These are phyloP conservation scores for Drosophila planitibia DNA, from an alignment of 2,888 invertebrate genomes.

Conservation along the genomic window DNA sequence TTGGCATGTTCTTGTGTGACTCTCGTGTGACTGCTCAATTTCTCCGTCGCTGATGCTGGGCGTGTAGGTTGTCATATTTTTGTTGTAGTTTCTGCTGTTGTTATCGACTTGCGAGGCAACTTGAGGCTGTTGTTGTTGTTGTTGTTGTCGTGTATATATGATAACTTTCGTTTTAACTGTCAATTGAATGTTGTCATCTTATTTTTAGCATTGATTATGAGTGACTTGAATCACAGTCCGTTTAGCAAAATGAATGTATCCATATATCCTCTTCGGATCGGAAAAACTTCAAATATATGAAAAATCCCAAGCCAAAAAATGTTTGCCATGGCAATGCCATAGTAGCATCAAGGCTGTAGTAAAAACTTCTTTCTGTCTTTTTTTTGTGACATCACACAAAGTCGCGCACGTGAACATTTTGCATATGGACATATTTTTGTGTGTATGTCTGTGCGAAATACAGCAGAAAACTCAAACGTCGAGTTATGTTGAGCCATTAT, in stretches of 20 bases:
- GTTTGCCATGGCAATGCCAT: background rate
- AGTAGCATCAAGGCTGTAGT: slow-evolving; percentile 1
- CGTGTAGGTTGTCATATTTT: slow-evolving; percentile 4
- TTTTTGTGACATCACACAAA: slow-evolving; percentile 18
- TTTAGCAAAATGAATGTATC: background rate
- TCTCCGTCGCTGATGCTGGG: slow-evolving; percentile 33
- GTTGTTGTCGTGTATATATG: slow-evolving; percentile 22
- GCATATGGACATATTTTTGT: slow-evolving; percentile 6
- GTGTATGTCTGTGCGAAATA: slow-evolving; percentile 4
- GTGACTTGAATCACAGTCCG: background rate
- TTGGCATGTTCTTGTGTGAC: slow-evolving; percentile 44
- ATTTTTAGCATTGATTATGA: slow-evolving; percentile 12
- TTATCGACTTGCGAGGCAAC: slow-evolving; percentile 32
- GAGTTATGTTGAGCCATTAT: slow-evolving; percentile 52
- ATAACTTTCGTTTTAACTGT: slow-evolving; percentile 60
- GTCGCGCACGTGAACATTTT: slow-evolving; percentile 11
- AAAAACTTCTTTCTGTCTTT: slow-evolving; percentile 6
- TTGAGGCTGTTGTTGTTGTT: slow-evolving; percentile 17
- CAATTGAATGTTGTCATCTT: slow-evolving; percentile 56
- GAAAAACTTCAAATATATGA: background rate
- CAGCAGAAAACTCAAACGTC: slow-evolving; percentile 32
- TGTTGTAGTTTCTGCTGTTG: slow-evolving; percentile 28
- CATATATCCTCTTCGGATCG: background rate
- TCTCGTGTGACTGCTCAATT: slow-evolving; percentile 56
- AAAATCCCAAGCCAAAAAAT: background rate